Conservation (phyloP, 2,113 vertebrate species). For the Corythaeola cristata region DNA sequence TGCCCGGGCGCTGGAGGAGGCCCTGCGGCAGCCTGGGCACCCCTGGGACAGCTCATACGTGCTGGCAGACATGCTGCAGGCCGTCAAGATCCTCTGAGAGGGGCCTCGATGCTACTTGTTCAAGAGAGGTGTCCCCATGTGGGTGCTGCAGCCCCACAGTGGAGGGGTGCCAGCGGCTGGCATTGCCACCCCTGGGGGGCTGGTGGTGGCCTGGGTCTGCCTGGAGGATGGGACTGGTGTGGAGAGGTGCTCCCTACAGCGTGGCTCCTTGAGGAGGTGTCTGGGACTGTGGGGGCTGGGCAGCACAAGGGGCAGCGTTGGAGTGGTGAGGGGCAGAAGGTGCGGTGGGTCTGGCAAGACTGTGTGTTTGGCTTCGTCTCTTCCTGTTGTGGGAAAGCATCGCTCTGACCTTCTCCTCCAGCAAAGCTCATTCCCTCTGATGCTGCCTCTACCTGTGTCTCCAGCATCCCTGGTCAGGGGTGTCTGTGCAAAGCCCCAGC, state of each 20-base stretch:
- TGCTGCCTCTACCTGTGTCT: not conserved
- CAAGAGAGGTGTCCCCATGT: accelerated
- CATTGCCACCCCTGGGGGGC: accelerated
- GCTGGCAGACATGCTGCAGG: conserved; percentile 84
- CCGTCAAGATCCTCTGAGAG: conserved; percentile 81
- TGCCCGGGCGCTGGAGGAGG: conserved; percentile 79
- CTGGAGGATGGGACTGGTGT: not conserved
- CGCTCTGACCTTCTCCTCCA: accelerated
- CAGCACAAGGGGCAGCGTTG: accelerated
- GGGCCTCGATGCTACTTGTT: not conserved
- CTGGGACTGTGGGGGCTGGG: accelerated
- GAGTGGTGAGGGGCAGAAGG: not conserved
- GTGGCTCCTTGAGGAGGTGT: not conserved
- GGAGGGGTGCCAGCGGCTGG: accelerated
- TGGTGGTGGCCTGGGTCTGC: not conserved
- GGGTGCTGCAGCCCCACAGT: not conserved
- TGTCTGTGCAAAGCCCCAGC: not conserved
- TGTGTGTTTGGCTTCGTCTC: not conserved
- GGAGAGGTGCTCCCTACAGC: not conserved
- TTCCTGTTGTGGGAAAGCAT: not conserved
- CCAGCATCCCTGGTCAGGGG: not conserved
- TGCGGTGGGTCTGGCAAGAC: not conserved
- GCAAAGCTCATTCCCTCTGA: not conserved
- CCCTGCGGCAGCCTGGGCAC: conserved; percentile 68
- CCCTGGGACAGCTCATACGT: conserved; percentile 76